These are phyloP conservation scores for Lepeophtheirus salmonis DNA, from an alignment of 1,140 invertebrate genomes.

Conservation along the genomic window DNA sequence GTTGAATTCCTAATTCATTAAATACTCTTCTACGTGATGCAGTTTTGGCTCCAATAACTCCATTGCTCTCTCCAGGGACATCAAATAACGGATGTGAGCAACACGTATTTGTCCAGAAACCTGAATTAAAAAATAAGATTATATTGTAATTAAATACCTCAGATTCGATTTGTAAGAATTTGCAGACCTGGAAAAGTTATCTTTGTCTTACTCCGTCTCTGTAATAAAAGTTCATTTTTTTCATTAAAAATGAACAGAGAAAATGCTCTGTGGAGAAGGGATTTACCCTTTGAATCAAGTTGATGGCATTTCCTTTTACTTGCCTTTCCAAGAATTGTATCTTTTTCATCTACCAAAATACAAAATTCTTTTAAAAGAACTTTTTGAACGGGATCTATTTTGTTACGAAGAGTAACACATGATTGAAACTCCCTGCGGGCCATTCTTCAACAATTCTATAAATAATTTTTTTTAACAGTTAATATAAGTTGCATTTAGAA, in stretches of 20 bases:
- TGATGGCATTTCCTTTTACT: conserved; percentile 74
- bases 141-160: neutral
- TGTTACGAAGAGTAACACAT: too few species aligned
- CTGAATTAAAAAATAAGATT: conserved; percentile 7
- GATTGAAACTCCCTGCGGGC: too few species aligned
- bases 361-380: conserved; percentile 50
- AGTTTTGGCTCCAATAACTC: conserved; percentile 28
- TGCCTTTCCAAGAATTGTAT: conserved; percentile 53
- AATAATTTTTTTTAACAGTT: too few species aligned
- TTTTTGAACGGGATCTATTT: conserved; percentile 37
- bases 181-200: conserved; percentile 41
- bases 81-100: conserved; percentile 85
- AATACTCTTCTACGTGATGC: conserved; percentile 68
- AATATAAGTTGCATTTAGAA: too few species aligned
- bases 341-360: conserved; percentile 69
- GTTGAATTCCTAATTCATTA: conserved; percentile 58
- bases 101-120: conserved; percentile 74
- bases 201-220: conserved; percentile 67
- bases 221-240: conserved; percentile 52
- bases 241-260: conserved; percentile 90
- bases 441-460: too few species aligned
- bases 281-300: conserved; percentile 35
- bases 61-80: conserved; percentile 30
- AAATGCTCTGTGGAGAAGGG: conserved; percentile 75
- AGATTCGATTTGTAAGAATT: conserved; percentile 19